Conservation (phyloP, 2,888 invertebrate genomes). For the Drosophila leonis region DNA sequence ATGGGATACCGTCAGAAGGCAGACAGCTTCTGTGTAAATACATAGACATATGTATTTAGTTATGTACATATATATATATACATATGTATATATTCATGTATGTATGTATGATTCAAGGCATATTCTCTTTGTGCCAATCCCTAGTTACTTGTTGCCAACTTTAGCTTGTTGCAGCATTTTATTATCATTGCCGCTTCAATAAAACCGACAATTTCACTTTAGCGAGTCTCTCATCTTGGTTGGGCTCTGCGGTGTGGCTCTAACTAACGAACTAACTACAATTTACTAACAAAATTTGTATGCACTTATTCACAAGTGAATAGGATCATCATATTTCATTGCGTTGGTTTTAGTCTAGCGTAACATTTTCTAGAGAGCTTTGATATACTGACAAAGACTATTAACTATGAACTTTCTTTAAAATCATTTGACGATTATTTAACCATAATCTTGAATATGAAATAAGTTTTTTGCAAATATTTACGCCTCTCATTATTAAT, state of each 20-base stretch:
- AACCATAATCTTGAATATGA: background rate
- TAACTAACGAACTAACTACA: background rate
- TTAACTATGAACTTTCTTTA: too few species aligned
- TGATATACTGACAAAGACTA: background rate
- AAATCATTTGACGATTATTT: background rate
- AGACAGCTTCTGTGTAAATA: constrained; percentile 21
- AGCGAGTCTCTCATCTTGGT: background rate
- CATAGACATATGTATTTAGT: background rate
- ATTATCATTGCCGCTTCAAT: background rate
- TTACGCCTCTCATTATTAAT: background rate
- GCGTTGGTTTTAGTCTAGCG: background rate
- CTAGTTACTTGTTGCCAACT: constrained; percentile 27
- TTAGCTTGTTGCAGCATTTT: constrained; percentile 23
- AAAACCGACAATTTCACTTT: background rate
- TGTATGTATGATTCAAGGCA: background rate
- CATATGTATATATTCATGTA: background rate
- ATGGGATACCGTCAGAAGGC: constrained; percentile 38
- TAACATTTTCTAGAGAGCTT: background rate
- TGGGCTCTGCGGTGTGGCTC: too few species aligned
- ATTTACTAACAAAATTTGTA: background rate
- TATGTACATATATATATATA: background rate
- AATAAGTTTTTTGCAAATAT: background rate
- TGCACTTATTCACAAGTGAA: background rate
- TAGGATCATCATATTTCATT: background rate
- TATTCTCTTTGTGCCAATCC: background rate